These are phyloP conservation scores for Archivesica marissinica DNA, from an alignment of 1,140 invertebrate species.

Conservation along the genomic window DNA sequence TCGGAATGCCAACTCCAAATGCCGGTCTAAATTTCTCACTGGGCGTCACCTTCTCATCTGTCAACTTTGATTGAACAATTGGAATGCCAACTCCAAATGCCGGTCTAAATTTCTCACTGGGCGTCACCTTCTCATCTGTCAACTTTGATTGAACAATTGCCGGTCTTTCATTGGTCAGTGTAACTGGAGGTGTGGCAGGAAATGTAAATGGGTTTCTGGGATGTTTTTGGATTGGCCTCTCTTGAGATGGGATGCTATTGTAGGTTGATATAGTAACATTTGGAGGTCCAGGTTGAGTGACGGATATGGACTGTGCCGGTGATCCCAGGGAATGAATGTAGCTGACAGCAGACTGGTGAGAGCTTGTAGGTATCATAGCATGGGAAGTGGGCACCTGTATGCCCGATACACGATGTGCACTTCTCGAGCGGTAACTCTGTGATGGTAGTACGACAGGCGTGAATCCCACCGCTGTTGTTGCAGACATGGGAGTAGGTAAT, in stretches of 20 bases:
- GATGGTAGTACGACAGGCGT: conserved; percentile 53
- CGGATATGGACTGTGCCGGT: conserved; percentile 14
- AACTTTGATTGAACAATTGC: conserved; percentile 46
- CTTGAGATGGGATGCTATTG: conserved; percentile 45
- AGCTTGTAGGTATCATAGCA: background rate
- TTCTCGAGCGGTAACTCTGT: conserved; percentile 9
- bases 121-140: too few relatives aligned
- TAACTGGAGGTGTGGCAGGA: conserved; percentile 56
- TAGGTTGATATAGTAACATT: conserved; percentile 49
- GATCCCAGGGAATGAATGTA: background rate
- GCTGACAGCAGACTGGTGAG: conserved; percentile 7
- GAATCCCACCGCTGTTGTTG: conserved; percentile 18
- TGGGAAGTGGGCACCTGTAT: background rate
- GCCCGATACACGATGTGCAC: background rate
- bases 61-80: conserved; percentile 45
- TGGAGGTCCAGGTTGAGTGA: conserved; percentile 48
- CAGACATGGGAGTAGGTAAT: background rate
- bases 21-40: too few relatives aligned
- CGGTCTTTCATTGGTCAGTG: conserved; percentile 53
- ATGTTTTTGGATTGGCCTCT: conserved; percentile 42
- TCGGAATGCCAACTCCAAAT: background rate
- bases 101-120: too few relatives aligned
- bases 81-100: background rate
- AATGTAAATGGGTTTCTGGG: conserved; percentile 62
- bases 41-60: too few relatives aligned